Percentiles rank a stretch among this genome's conserved stretches.
Conservation (phyloP, 2,888 invertebrate genomes). For the Cryptops parisi region DNA sequence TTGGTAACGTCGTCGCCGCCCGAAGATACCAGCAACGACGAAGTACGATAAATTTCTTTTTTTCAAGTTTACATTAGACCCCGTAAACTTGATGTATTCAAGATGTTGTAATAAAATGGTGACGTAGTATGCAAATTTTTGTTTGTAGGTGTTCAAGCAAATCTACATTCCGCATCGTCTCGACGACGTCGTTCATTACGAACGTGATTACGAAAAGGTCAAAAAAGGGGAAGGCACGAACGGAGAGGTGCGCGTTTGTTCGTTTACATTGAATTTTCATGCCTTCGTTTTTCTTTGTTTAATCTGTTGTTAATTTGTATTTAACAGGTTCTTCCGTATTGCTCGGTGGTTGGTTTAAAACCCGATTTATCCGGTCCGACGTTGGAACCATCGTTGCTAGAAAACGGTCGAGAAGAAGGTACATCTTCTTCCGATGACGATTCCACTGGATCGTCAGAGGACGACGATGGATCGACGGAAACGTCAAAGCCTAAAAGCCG, state of each 20-base stretch:
- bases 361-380: constrained; percentile 59
- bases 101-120: constrained; percentile 1
- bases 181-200: constrained; percentile 73
- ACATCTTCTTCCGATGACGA: background rate
- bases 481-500: constrained; percentile 20
- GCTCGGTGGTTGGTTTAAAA: constrained; percentile 71
- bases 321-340: too few relatives aligned
- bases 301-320: background rate
- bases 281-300: background rate
- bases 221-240: constrained; percentile 37
- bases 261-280: background rate
- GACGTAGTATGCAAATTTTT: background rate
- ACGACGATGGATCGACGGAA: constrained; percentile 19
- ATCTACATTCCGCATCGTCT: constrained; percentile 85
- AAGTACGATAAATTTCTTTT: too few relatives aligned
- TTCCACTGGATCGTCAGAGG: constrained; percentile 18
- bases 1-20: too few relatives aligned
- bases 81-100: too few relatives aligned
- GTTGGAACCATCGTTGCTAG: constrained; percentile 47
- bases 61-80: too few relatives aligned
- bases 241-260: background rate
- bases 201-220: constrained; percentile 67
- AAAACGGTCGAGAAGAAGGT: constrained; percentile 18
- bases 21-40: constrained; percentile 45
- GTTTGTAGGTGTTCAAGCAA: constrained; percentile 60